Evolutionary conservation across 2,113 vertebrate genomes (phyloP).

Genomic region (Dromaius novaehollandiae): DNA sequence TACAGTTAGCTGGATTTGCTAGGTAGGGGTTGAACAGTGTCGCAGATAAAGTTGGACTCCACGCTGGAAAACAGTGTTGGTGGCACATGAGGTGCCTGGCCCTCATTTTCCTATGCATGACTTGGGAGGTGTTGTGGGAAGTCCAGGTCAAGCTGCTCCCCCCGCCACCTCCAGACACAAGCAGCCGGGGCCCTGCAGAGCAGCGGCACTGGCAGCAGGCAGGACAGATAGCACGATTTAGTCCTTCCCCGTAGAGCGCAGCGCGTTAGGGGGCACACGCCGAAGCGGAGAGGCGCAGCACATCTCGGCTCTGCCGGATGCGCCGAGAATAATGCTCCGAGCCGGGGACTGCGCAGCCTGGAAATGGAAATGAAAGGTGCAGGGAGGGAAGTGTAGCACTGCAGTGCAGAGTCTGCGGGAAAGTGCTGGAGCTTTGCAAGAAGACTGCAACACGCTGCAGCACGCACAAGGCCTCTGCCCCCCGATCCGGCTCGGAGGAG

Average conservation of each 20-base stretch:
- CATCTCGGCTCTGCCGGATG: not conserved
- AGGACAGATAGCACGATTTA: not conserved
- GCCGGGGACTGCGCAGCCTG: not conserved
- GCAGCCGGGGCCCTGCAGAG: not conserved
- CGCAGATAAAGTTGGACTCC: not conserved
- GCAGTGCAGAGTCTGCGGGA: constrained; percentile 28
- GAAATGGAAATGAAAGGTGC: constrained; percentile 4
- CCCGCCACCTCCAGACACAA: not conserved
- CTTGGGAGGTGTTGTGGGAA: not conserved
- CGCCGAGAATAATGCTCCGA: not conserved
- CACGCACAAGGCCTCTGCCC: accelerated
- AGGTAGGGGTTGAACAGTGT: not conserved
- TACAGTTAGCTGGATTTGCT: too few relatives aligned
- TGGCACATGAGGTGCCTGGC: not conserved
- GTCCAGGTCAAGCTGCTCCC: not conserved
- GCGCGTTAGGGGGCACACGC: accelerated
- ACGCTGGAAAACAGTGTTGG: not conserved
- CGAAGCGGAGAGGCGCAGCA: not conserved
- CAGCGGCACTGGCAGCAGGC: accelerated
- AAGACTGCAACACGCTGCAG: not conserved
- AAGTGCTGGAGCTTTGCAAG: not conserved
- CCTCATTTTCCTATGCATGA: too few relatives aligned
- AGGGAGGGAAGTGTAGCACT: constrained; percentile 5
- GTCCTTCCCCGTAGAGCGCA: not conserved
- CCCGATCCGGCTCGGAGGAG: not conserved